Evolutionary conservation across 2,797 vertebrate species (phyloP).

Genomic region (Ceyx erithaca): DNA sequence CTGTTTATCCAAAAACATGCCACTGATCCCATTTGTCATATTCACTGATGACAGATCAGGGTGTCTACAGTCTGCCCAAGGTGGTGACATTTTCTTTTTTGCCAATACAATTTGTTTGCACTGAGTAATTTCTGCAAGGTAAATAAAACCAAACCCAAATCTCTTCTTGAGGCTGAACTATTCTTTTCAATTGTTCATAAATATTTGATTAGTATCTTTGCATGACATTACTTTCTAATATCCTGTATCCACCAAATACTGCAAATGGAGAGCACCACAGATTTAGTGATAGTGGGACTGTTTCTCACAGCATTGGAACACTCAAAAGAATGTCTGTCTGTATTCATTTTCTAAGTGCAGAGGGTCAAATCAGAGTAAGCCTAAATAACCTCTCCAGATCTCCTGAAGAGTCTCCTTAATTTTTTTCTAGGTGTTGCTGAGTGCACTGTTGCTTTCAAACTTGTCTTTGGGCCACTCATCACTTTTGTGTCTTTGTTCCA

Average conservation of each 20-base stretch:
- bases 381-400: background rate
- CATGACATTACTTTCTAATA: background rate
- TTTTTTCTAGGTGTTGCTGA: background rate
- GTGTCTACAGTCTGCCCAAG: background rate
- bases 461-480: background rate
- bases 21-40: background rate
- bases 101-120: background rate
- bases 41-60: accelerated
- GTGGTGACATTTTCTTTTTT: background rate
- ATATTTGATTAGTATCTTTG: background rate
- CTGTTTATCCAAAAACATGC: background rate
- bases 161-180: background rate
- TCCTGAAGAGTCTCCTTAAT: background rate
- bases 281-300: background rate
- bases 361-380: background rate
- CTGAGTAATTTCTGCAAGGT: background rate
- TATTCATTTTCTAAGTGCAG: background rate
- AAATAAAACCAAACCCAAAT: background rate
- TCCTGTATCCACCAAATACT: background rate
- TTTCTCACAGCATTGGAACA: background rate
- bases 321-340: background rate
- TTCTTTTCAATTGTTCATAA: background rate
- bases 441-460: background rate
- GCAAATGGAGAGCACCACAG: background rate
- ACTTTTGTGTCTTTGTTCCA: background rate